Evolutionary conservation across 2,888 invertebrate species (phyloP), one percentile per base, ranked within the genome.

Genomic region (Morpho achilles): DNA sequence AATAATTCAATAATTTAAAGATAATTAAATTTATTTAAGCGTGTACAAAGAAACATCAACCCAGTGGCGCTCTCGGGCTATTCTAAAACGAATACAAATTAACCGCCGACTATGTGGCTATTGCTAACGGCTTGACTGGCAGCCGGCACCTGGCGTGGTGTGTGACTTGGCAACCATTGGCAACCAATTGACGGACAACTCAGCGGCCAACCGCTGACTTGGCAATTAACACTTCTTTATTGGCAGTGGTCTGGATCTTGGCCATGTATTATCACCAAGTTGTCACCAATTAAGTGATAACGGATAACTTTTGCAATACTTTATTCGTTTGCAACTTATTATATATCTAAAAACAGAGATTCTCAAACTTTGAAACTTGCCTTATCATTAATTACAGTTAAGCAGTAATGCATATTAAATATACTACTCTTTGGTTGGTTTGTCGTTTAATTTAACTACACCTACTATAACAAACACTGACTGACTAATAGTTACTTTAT

Each of bases 81-180:
- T 88, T 89, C 89, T 89, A 89, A 87, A 90, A 88, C 89, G 89
- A 90, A 89, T 89, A 89, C 70, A 87, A 88, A 87, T 79, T 74
- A 88, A 84, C 70, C 75, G 85, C 86, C 87, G 80, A 86, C 87
- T 89, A 85, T 84, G 84, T 88, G 90, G 87, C 88, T 92, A 91
- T 89, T 91, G 91, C 92, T 92, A 82, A 63, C 22, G 73, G 72
- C 74, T 32, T 32, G 72, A 73, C 68, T 69, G 75, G 73, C 77
- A 72, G 76, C 74, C 77, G 73, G 72, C 75, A 68, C 74, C 71
- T 67, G 71, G 73, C 67, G 67, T 67, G 69, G 60, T 59, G 60
- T 59, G 49, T 51, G 51, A 50, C 56, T 53, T 52, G 50, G 58
- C 60, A 63, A 63, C 63, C 32, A 32, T 56, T 58, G 65, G 58